Evolutionary conservation across 2,797 vertebrate genomes (phyloP), one percentile per base, ranked within the genome.

Genomic region (Sebastiscus tertius): DNA sequence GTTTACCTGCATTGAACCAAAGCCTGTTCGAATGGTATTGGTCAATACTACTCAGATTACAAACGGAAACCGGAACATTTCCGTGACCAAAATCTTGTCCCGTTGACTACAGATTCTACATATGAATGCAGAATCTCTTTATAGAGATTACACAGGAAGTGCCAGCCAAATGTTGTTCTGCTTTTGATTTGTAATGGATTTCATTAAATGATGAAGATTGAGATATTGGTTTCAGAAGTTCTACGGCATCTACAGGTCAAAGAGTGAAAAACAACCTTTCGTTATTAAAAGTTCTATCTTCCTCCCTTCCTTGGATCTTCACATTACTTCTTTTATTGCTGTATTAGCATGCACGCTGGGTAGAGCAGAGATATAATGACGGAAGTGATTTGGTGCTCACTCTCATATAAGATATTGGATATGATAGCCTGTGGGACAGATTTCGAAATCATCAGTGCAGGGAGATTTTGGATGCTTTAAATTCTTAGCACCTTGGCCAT

Each of bases 401-500:
- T 29, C 22, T 68, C 36, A 58, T 72, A 64, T 54, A 10, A 42
- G 64, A 59, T 75, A 56, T 61, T 78, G 42, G 7, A 74, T 70
- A 31, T 79, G 58, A 56, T 27, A 6, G 62, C 66, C 46, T 42
- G 22, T 52, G 62, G 77, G 58, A 55, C 16, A 66, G 0, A 74
- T 66, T 55, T 81, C 12, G 22, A 62, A 33, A 70, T 56, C 24
- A 5, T 54, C 12, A 8, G 22, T 65, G n/a, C 56, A 29, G 36
- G 20, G 24, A 82, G 54, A 26, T 9, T 64, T 54, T 66, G 8
- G 20, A n/a, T 46, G 34, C 54, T 39, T 63, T 54, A 24, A 66
- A 56, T 72, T 62, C 13, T 56, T 26, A 39, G 24, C 55, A 52
- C 27, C 16, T 70, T 52, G 26, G 34, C 10, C 11, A 54, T 64